phyloP scores from a whole-genome alignment of 2,888 invertebrate species.

The Athalia circularis region DNA sequence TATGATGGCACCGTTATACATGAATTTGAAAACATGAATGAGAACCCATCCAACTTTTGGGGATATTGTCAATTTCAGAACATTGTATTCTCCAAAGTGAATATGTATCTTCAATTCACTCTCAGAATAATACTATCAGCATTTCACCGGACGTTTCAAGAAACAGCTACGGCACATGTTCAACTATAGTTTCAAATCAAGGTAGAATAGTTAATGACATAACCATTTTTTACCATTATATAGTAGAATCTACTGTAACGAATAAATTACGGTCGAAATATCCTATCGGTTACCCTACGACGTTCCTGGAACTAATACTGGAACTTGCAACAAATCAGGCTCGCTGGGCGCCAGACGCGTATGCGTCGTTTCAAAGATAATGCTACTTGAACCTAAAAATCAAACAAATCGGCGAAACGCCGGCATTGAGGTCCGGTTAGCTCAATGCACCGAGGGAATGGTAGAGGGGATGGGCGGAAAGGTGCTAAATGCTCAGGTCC shows the following conservation, averaged over 20 bases:
- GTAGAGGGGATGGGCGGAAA: too few species aligned
- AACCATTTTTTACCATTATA: not conserved
- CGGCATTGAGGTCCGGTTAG: too few species aligned
- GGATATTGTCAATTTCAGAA: conserved; percentile 1
- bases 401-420: too few species aligned
- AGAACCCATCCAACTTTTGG: not conserved
- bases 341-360: too few species aligned
- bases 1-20: conserved; percentile 8
- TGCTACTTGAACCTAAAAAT: too few species aligned
- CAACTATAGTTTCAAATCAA: conserved; percentile 3
- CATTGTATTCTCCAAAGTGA: not conserved
- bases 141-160: not conserved
- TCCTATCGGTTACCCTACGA: too few species aligned
- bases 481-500: too few species aligned
- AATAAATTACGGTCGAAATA: too few species aligned
- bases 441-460: too few species aligned
- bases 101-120: not conserved
- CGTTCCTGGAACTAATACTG: too few species aligned
- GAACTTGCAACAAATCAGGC: too few species aligned
- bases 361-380: too few species aligned
- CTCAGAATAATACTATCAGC: not conserved
- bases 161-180: not conserved
- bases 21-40: conserved; percentile 6
- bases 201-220: not conserved
- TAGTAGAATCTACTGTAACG: not conserved